These are phyloP conservation scores for Eulemur rubriventer DNA, from an alignment of 2,797 vertebrate genomes.

Conservation along the genomic window DNA sequence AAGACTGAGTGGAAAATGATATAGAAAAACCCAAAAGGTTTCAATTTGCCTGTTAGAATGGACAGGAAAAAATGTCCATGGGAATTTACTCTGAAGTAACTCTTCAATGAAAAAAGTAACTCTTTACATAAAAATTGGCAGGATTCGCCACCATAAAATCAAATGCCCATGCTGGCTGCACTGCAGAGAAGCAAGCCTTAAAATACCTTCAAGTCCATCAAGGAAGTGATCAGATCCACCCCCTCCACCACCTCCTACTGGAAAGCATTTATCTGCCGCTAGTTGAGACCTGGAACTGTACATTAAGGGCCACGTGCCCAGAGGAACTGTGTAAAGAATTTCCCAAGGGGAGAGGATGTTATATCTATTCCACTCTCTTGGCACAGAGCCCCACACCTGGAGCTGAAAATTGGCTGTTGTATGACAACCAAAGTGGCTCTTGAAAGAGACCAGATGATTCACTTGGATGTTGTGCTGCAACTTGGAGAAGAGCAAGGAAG, in stretches of 20 bases:
- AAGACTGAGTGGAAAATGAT: not conserved
- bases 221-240: not conserved
- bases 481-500: not conserved
- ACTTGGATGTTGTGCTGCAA: not conserved
- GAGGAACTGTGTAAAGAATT: not conserved
- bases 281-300: not conserved
- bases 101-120: not conserved
- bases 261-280: not conserved
- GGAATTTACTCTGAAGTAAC: not conserved
- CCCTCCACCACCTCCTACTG: not conserved
- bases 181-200: not conserved
- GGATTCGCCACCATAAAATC: not conserved
- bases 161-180: not conserved
- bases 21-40: not conserved
- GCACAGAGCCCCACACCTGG: not conserved
- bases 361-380: not conserved
- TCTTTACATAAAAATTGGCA: not conserved
- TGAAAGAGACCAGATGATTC: not conserved
- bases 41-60: not conserved
- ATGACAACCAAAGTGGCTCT: not conserved
- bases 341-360: not conserved
- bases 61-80: not conserved
- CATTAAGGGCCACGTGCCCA: not conserved
- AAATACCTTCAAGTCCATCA: not conserved
- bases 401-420: not conserved